Percentiles rank a stretch among this genome's conserved stretches.
Conservation (phyloP, 2,113 vertebrate species). For the Chamaetylas fuelleborni region DNA sequence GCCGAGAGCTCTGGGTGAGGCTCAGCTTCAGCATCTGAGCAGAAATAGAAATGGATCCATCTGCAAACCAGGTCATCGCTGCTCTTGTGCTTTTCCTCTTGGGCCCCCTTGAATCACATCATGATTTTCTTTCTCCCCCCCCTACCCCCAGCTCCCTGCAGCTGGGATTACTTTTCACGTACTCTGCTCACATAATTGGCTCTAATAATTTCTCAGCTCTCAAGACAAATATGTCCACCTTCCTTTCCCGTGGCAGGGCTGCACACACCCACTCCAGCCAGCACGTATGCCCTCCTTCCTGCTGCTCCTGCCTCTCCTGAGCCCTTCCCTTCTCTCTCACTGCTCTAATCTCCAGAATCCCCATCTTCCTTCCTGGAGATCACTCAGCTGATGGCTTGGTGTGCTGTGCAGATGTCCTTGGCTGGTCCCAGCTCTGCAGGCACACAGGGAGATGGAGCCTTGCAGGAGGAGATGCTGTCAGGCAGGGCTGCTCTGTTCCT, state of each 20-base stretch:
- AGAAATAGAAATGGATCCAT: slow-evolving; percentile 49
- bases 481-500: not conserved
- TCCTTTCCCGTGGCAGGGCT: not conserved
- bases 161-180: slow-evolving; percentile 46
- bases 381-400: accelerated
- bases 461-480: not conserved
- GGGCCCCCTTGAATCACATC: slow-evolving; percentile 50
- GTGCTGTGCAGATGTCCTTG: not conserved
- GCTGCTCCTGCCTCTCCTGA: not conserved
- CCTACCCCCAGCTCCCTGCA: not conserved
- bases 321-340: not conserved
- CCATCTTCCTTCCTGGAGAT: not conserved
- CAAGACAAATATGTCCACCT: not conserved
- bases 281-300: not conserved
- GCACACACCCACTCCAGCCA: not conserved
- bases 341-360: not conserved
- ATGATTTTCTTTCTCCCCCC: not conserved
- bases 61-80: slow-evolving; percentile 47
- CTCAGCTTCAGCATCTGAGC: not conserved
- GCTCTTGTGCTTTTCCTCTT: slow-evolving; percentile 33
- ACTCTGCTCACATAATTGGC: slow-evolving; percentile 44
- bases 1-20: not conserved
- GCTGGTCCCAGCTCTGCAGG: not conserved
- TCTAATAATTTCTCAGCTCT: slow-evolving; percentile 12
- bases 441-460: accelerated